Base-by-base conservation (phyloP, 2,888 invertebrate species). In the Abscondita cerata region DNA sequence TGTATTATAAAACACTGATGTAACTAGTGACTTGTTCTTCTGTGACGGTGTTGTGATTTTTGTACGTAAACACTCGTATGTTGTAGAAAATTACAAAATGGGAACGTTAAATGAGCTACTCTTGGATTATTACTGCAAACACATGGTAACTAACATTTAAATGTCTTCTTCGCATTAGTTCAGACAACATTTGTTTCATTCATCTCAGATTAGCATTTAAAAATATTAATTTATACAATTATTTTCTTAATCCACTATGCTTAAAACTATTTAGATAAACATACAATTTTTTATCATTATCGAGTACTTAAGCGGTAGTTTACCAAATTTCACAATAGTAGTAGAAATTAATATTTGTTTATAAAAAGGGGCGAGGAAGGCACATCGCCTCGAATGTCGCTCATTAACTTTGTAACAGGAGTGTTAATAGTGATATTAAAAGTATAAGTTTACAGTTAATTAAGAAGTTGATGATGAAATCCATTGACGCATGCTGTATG, bases 1-100 rank as follows among this genome's bases (percentile, higher is more conserved):
- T 68, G 64, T 69, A 72, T 68, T 65, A 66, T n/a, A 68, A 70
- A 72, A 74, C 76, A 77, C 77, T n/a, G n/a, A 76, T 76, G 76
- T 70, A 75, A 71, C 57, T 73, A 71, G 73, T 70, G 72, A 65
- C 65, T 67, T 65, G 66, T 59, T 19, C 56, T 33, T 70, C 69
- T 71, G 70, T 68, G 66, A 66, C 62, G 57, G 67, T 64, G 66
- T 40, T 68, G 66, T 65, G 68, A 67, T 69, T 66, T 66, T 73
- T 67, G 62, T 36, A 25, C 6, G 25, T 25, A 25, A 25, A 25
- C 25, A 25, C 25, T 25, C 25, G 25, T 25, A 25, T 25, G 25
- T 25, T 25, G 25, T 25, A 46, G 52, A 25, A 54, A 52, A 31
- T 56, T 38, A 48, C 53, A 57, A 25, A 25, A 64, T 72, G 74